Base-by-base conservation (phyloP, 2,888 invertebrate genomes). In the Brachyopa scutellaris region DNA sequence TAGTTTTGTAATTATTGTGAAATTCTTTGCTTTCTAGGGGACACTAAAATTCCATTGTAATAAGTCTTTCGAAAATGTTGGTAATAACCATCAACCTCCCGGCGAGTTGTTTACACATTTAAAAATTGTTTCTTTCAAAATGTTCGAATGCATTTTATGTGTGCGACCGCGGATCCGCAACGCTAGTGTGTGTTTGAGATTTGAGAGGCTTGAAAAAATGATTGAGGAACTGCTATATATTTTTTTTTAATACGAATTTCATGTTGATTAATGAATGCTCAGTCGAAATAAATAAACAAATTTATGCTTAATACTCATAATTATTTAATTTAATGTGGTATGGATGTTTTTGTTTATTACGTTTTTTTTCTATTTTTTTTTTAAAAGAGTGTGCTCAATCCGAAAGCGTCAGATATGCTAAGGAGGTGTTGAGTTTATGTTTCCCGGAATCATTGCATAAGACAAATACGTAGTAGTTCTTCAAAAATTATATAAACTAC, bases 21-120 rank as follows among this genome's bases (percentile, higher is more conserved):
- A 79, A 73, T 66, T 49, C 31, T 40, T 49, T 19, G 13, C 36
- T 49, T 57, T 66, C 38, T 74, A 66, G 64, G 79, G 61, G 79
- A 79, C 74, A 74, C 74, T 79, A 62, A 73, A 45, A 73, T 62
- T 64, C 53, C 55, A 11, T 55, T 36, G 72, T 55, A 73, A 69
- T 80, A 80, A 76, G 76, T 80, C 80, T 69, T 69, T 80, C 61
- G 23, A 57, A 80, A 80, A 49, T 11, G 76, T 38, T 74, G 80
- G 80, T 62, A 76, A 80, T 80, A 80, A 80, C 80, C 67, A 76
- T 76, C 69, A 76, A 72, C 69, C 80, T 64, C 80, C 80, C 19
- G 62, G 67, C 36, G 79, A 76, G 69, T 69, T 80, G 80, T 79
- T 79, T 79, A 79, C 67, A 61, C 66, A 73, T 61, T 59, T 72